phyloP scores from a whole-genome alignment of 2,888 invertebrate genomes.

The Dascillus cervinus region DNA sequence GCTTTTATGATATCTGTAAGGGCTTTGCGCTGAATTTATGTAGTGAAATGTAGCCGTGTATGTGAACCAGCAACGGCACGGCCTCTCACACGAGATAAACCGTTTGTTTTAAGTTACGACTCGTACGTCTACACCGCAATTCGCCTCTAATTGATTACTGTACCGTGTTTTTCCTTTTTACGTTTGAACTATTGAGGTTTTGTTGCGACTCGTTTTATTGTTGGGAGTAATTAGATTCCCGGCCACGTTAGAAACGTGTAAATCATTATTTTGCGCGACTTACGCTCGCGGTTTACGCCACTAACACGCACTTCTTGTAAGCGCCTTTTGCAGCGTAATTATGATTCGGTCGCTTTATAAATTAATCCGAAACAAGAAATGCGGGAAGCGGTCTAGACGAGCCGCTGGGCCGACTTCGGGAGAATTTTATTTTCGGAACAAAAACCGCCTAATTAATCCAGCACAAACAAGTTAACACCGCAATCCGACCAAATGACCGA shows the following conservation, averaged over 20 bases:
- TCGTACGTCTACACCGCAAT: slow-evolving; percentile 16
- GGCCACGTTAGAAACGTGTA: slow-evolving; percentile 11
- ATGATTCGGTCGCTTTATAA: too few species aligned
- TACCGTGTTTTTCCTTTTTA: slow-evolving; percentile 17
- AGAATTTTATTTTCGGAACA: too few species aligned
- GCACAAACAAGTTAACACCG: too few species aligned
- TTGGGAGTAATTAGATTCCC: slow-evolving; percentile 16
- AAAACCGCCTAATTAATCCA: too few species aligned
- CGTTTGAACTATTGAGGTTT: slow-evolving; percentile 9
- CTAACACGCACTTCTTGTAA: too few species aligned
- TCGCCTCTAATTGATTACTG: slow-evolving; percentile 19
- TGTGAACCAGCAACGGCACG: slow-evolving; percentile 12
- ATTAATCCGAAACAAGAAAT: too few species aligned
- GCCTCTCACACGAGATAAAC: slow-evolving; percentile 10
- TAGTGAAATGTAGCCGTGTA: slow-evolving; percentile 14
- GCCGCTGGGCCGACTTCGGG: too few species aligned
- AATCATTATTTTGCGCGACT: slow-evolving; percentile 14
- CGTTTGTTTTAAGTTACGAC: slow-evolving; percentile 11
- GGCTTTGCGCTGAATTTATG: slow-evolving; percentile 15
- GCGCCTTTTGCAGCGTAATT: too few species aligned
- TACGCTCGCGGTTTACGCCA: too few species aligned
- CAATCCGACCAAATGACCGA: too few species aligned
- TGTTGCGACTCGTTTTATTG: slow-evolving; percentile 13
- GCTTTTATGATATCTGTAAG: slow-evolving; percentile 15
- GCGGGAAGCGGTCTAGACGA: too few species aligned